phyloP scores from a whole-genome alignment of 2,797 vertebrate species.

The Caiman crocodilus region DNA sequence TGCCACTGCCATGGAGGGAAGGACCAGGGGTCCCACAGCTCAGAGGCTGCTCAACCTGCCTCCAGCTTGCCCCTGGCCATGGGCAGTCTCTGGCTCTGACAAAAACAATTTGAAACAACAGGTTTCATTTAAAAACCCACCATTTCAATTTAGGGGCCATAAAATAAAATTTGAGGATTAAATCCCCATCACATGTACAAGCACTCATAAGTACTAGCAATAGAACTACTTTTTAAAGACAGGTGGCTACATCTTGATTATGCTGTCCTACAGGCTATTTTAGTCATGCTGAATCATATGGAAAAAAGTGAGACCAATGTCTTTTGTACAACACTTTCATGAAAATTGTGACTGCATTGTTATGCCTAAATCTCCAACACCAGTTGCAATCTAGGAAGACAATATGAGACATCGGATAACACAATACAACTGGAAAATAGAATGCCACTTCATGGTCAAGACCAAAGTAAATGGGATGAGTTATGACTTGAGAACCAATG shows the following conservation, averaged over 20 bases:
- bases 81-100: too few relatives aligned
- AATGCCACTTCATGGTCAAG: not conserved
- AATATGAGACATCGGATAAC: not conserved
- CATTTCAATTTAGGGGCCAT: too few relatives aligned
- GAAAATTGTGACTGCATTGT: not conserved
- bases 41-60: too few relatives aligned
- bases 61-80: too few relatives aligned
- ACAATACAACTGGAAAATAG: not conserved
- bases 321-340: not conserved
- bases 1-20: too few relatives aligned
- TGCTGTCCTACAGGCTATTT: slow-evolving; percentile 6
- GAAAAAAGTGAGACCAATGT: not conserved
- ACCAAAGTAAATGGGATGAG: not conserved
- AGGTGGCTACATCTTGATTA: not conserved
- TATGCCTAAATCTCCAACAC: accelerated
- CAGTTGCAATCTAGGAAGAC: not conserved
- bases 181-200: too few relatives aligned
- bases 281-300: slow-evolving; percentile 32
- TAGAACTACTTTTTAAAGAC: not conserved
- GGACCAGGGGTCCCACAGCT: too few relatives aligned
- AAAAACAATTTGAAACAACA: too few relatives aligned
- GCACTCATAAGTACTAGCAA: too few relatives aligned
- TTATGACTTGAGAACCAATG: not conserved
- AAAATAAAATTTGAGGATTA: too few relatives aligned
- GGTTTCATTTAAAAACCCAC: too few relatives aligned